Conservation (phyloP, 2,797 vertebrate genomes). For the Sebastes alutus region DNA sequence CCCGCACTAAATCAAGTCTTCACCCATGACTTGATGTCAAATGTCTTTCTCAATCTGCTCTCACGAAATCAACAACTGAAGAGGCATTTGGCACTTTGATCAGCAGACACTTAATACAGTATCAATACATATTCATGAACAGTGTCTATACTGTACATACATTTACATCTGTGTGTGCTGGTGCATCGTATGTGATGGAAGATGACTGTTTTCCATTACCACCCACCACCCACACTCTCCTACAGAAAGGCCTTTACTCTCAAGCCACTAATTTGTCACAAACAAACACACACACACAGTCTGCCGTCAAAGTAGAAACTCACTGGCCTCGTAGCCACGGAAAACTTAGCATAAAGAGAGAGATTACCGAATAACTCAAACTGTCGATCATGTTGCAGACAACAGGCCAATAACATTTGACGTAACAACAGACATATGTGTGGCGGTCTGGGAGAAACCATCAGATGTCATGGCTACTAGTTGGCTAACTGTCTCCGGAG, state of each 20-base stretch:
- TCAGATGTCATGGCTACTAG: constrained; percentile 57
- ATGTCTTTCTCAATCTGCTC: neutral
- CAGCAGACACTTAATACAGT: neutral
- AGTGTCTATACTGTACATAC: neutral
- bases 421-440: constrained; percentile 59
- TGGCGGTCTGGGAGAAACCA: constrained; percentile 42
- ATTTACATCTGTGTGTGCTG: neutral
- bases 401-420: constrained; percentile 48
- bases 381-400: constrained; percentile 48
- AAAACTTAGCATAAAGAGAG: constrained; percentile 22
- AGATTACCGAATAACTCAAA: constrained; percentile 34
- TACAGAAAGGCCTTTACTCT: constrained; percentile 13
- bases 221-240: neutral
- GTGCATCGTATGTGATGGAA: neutral
- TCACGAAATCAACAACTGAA: neutral
- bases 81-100: neutral
- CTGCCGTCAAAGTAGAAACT: constrained; percentile 13
- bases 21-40: neutral
- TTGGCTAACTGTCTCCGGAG: constrained; percentile 57
- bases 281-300: constrained; percentile 30
- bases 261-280: constrained; percentile 46
- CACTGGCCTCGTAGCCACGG: constrained; percentile 5
- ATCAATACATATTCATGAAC: neutral
- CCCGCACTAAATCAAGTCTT: neutral
- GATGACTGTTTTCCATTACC: constrained; percentile 50